These are phyloP conservation scores for Platichthys stellatus DNA, from an alignment of 2,113 vertebrate species.

Conservation along the genomic window DNA sequence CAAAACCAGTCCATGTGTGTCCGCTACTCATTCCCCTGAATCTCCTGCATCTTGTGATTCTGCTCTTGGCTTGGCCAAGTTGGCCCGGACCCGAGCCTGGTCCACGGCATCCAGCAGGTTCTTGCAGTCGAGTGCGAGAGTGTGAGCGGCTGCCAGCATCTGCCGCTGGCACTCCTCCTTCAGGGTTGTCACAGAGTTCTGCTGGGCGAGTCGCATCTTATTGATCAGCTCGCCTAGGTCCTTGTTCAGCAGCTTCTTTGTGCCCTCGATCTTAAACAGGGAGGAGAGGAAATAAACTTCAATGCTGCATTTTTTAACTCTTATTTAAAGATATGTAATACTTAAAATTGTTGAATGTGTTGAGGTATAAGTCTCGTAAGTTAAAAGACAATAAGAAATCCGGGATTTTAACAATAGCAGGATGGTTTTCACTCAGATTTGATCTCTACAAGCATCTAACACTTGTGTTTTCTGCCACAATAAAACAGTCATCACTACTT, in stretches of 20 bases:
- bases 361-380: too few relatives aligned
- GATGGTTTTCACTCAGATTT: too few relatives aligned
- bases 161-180: constrained; percentile 91
- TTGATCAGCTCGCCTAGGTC: constrained; percentile 91
- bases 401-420: too few relatives aligned
- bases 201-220: constrained; percentile 96
- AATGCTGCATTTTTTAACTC: neutral
- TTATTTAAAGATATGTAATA: neutral
- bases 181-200: constrained; percentile 90
- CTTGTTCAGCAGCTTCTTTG: constrained; percentile 94
- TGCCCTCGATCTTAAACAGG: constrained; percentile 85
- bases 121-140: constrained; percentile 93
- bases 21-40: neutral
- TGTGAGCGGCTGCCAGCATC: constrained; percentile 93
- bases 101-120: constrained; percentile 96
- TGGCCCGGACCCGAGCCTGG: constrained; percentile 89
- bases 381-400: too few relatives aligned
- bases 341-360: too few relatives aligned
- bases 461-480: too few relatives aligned
- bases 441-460: too few relatives aligned
- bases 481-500: too few relatives aligned
- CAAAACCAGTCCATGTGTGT: neutral
- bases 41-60: constrained; percentile 80
- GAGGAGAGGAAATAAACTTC: neutral
- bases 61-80: constrained; percentile 80